These are phyloP conservation scores for Geococcyx californianus DNA, from an alignment of 2,113 vertebrate genomes.

Conservation along the genomic window DNA sequence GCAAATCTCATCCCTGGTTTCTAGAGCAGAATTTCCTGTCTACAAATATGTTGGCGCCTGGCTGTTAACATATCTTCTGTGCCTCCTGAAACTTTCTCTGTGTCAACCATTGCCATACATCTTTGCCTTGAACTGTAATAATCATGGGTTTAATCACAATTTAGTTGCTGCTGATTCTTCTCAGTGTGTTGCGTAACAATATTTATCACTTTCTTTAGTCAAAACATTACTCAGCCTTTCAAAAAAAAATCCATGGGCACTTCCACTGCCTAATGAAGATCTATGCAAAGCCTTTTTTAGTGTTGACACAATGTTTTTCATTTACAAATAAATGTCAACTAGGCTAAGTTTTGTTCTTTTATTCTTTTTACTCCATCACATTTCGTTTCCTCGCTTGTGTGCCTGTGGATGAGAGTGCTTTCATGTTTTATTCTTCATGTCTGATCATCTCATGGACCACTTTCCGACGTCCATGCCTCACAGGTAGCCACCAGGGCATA, in stretches of 20 bases:
- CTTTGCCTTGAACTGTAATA: background rate
- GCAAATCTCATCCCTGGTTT: background rate
- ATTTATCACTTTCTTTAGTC: background rate
- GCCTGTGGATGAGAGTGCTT: accelerated
- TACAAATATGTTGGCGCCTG: background rate
- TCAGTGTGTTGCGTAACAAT: background rate
- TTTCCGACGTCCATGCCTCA: background rate
- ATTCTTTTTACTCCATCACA: background rate
- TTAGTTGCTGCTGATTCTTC: background rate
- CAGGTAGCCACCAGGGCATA: background rate
- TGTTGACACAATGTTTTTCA: background rate
- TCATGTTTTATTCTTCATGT: background rate
- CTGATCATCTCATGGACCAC: background rate
- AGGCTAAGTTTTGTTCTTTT: background rate
- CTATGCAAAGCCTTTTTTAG: accelerated
- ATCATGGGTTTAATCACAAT: background rate
- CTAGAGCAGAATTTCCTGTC: background rate
- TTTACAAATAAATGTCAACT: background rate
- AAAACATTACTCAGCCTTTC: background rate
- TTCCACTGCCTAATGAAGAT: background rate
- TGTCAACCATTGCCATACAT: background rate
- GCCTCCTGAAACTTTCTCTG: background rate
- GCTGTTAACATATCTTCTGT: background rate
- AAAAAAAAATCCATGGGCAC: background rate
- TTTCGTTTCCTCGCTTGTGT: background rate